phyloP scores from a whole-genome alignment of 2,888 invertebrate genomes.

The Pterostichus niger region DNA sequence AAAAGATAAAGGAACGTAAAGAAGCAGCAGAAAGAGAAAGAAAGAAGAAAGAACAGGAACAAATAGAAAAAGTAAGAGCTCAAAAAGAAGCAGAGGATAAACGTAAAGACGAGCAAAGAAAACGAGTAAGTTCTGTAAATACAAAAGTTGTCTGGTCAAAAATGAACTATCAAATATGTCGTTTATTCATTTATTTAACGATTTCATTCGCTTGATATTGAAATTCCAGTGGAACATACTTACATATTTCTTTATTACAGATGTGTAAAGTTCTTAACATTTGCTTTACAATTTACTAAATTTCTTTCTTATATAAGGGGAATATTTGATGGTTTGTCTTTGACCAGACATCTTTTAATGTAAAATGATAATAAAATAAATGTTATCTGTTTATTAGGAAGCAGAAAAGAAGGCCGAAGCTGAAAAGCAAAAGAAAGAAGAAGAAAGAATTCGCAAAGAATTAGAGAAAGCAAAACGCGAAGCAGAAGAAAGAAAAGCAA shows the following conservation, averaged over 20 bases:
- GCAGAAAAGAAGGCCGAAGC: conserved; percentile 78
- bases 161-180: too few relatives aligned
- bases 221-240: too few relatives aligned
- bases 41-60: conserved; percentile 77
- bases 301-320: too few relatives aligned
- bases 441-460: conserved; percentile 78
- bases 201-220: too few relatives aligned
- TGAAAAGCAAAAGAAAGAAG: conserved; percentile 79
- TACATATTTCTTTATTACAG: too few relatives aligned
- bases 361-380: too few relatives aligned
- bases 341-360: too few relatives aligned
- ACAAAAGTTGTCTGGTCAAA: not conserved
- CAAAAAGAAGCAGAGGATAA: conserved; percentile 79
- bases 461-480: conserved; percentile 78
- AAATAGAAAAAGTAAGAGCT: conserved; percentile 76
- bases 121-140: conserved; percentile 70
- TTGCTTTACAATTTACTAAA: too few relatives aligned
- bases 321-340: too few relatives aligned
- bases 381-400: conserved; percentile 73
- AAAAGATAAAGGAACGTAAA: conserved; percentile 71
- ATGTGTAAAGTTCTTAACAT: too few relatives aligned
- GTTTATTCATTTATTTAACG: too few relatives aligned
- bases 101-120: conserved; percentile 78
- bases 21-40: conserved; percentile 77
- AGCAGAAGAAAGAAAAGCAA: conserved; percentile 77